Percentiles rank a stretch among this genome's conserved stretches.
Evolutionary conservation across 2,888 invertebrate genomes (phyloP).

Genomic region (Congeria kusceri): DNA sequence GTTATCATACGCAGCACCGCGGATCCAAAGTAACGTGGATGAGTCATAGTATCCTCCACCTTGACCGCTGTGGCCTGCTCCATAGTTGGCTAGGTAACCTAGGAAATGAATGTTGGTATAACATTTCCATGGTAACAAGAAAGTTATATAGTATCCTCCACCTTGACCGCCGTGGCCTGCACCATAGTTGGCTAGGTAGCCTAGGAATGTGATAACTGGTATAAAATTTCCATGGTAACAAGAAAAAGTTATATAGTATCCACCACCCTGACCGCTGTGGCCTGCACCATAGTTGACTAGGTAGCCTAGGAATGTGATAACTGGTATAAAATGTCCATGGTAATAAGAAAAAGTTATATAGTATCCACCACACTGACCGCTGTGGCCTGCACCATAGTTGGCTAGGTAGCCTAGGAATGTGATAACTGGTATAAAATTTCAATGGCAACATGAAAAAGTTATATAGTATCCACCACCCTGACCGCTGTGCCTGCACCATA

Average conservation of each 20-base stretch:
- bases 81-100: conserved; percentile 63
- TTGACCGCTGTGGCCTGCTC: conserved; percentile 74
- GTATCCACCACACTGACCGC: conserved; percentile 69
- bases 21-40: neutral
- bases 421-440: too few species aligned
- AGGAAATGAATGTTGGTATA: neutral
- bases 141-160: conserved; percentile 45
- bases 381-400: conserved; percentile 69
- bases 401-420: conserved; percentile 57
- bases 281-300: conserved; percentile 62
- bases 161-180: conserved; percentile 75
- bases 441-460: too few species aligned
- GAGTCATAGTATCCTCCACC: conserved; percentile 58
- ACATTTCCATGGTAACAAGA: neutral
- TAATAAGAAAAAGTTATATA: too few species aligned
- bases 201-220: too few species aligned
- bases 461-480: conserved; percentile 63
- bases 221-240: too few species aligned
- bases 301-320: too few species aligned
- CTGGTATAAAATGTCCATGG: too few species aligned
- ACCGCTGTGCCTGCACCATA: conserved; percentile 74
- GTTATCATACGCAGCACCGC: conserved; percentile 64
- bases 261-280: conserved; percentile 74
- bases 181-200: conserved; percentile 61
- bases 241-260: conserved; percentile 10